Base-by-base conservation (phyloP, 2,797 vertebrate species). In the Mastacembelus armatus region DNA sequence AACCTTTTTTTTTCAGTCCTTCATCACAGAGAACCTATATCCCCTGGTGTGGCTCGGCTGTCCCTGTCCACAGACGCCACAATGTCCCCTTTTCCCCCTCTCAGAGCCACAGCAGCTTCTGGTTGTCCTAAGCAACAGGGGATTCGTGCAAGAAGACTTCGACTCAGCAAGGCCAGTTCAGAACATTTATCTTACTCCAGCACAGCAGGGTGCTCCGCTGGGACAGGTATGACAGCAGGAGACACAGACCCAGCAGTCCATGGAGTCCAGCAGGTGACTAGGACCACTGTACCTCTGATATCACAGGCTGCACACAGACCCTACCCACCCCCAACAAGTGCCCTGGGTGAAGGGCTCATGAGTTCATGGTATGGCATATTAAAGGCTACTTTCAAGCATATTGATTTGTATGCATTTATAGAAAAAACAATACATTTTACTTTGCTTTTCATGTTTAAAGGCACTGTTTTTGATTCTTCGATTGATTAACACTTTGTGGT, bases 1-100 rank as follows among this genome's bases (percentile, higher is more conserved):
- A 66, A 24, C 1, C 21, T 30, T 43, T 35, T 43, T 4, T 70
- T 77, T 74, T 56, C 55, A 93, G 85, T 85, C 22, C 29, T 78
- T 43, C 64, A 32, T 63, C 71, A 66, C 10, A 71, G 38, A 58
- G 76, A 72, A 4, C 48, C 54, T 22, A 38, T 50, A 5, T 84
- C 70, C 12, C 62, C 77, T 0, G 85, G 88, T 7, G 7, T 78
- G 15, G 56, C 84, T 65, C 78, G 32, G 19, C 66, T 81, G 11
- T 85, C 71, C 12, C 71, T 91, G 59, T 85, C 78, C 40, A 89
- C 92, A 2, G 91, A 88, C 40, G 82, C 90, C 44, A 83, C 86
- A 1, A 88, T 91, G 73, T 78, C 51, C 24, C 94, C 93, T 11
- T 90, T 82, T 7, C 93, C 94, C 49, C 90, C 92, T 35, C 71